phyloP scores from a whole-genome alignment of 2,888 invertebrate species.

The Mythimna albipuncta region DNA sequence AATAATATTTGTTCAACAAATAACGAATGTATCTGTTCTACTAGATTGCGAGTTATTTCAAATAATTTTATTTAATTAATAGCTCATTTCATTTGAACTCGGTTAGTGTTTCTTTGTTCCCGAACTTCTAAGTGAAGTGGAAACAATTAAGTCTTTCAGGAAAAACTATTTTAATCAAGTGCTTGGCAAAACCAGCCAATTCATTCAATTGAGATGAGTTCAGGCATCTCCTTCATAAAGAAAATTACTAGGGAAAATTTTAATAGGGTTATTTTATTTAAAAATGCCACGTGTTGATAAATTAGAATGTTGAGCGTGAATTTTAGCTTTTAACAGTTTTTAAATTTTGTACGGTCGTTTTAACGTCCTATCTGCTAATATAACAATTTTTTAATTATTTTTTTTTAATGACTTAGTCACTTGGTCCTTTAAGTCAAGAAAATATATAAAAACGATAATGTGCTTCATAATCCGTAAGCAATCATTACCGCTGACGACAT shows the following conservation, averaged over 20 bases:
- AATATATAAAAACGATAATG: background rate
- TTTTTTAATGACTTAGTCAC: too few species aligned
- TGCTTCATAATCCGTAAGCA: background rate
- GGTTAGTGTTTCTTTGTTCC: constrained; percentile 41
- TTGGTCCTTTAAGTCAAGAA: too few species aligned
- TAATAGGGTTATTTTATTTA: background rate
- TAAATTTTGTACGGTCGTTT: background rate
- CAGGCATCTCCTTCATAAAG: constrained; percentile 29
- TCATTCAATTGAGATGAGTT: constrained; percentile 45
- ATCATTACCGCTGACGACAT: background rate
- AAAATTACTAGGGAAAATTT: constrained; percentile 9
- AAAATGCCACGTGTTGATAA: constrained; percentile 6
- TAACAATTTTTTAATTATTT: too few species aligned
- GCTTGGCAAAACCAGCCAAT: constrained; percentile 56
- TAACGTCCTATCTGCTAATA: background rate
- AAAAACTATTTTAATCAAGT: constrained; percentile 59
- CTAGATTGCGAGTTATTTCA: constrained; percentile 24
- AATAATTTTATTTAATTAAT: constrained; percentile 34
- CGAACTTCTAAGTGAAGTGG: constrained; percentile 44
- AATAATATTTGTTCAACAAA: constrained; percentile 76
- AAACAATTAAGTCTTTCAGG: constrained; percentile 57
- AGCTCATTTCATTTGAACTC: constrained; percentile 31
- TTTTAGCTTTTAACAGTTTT: background rate
- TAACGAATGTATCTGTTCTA: constrained; percentile 38
- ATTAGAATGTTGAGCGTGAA: background rate